These are phyloP conservation scores for Camelus bactrianus DNA, from an alignment of 2,113 vertebrate species.

Conservation along the genomic window DNA sequence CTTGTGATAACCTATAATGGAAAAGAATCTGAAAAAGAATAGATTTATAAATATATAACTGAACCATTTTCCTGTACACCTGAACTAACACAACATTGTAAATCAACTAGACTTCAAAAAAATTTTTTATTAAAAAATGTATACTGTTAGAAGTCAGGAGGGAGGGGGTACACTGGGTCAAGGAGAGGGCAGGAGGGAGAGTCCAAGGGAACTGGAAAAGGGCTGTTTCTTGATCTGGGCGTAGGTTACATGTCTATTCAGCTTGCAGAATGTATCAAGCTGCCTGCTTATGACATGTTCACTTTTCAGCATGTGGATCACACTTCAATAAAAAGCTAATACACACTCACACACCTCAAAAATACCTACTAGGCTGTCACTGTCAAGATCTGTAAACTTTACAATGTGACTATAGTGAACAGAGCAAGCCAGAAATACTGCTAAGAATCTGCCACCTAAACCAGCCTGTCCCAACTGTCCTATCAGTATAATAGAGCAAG, in stretches of 20 bases:
- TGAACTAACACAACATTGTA: too few relatives aligned
- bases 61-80: too few relatives aligned
- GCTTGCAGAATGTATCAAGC: neutral
- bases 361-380: conserved; percentile 18
- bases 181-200: neutral
- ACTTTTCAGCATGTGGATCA: neutral
- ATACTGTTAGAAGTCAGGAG: neutral
- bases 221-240: neutral
- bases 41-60: too few relatives aligned
- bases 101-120: too few relatives aligned
- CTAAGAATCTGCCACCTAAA: conserved; percentile 69
- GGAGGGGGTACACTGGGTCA: neutral
- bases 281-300: neutral
- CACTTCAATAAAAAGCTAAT: neutral
- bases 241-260: neutral
- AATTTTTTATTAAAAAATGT: too few relatives aligned
- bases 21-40: too few relatives aligned
- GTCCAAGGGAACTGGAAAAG: neutral
- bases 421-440: conserved; percentile 60
- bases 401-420: neutral
- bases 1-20: too few relatives aligned
- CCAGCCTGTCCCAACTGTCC: conserved; percentile 26
- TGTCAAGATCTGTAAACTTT: conserved; percentile 45
- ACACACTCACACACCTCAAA: neutral
- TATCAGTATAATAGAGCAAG: conserved; percentile 71